Base-by-base conservation (phyloP, 2,888 invertebrate genomes). In the Dryobotodes eremita region DNA sequence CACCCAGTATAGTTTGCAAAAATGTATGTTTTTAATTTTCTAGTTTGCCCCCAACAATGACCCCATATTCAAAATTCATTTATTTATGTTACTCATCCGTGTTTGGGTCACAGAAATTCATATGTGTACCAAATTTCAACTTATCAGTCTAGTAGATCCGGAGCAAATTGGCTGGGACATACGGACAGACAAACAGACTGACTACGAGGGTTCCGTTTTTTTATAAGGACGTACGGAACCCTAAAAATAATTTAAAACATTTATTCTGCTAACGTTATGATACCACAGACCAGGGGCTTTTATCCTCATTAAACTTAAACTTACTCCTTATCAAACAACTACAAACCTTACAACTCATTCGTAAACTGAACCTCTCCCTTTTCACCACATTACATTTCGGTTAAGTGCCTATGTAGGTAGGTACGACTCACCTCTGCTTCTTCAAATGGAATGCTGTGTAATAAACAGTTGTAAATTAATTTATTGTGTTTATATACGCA, bases 391-490 rank as follows among this genome's bases (percentile, higher is more conserved):
- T 15, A 59, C 13, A 48, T 20, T 59, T 66, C 46, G 36, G 66
- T 48, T 46, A 64, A 59, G 26, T 71, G 36, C 48, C 48, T 26
- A 48, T 20, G 66, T 48, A 68, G 42, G 53, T 53, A 59, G 31
- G n/a, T 65, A 72, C 31, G 13, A 79, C 55, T 79, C 48, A 75
- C 71, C 69, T 75, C 36, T 59, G 36, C 73, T 48, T 61, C 53
- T 48, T 31, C 46, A 36, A 83, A 78, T 69, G 62, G 55, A 83
- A 70, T 74, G 53, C 64, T 36, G 64, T 50, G 50, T 65, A 84
- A 75, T 80, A 75, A 79, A 84, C 80, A 75, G 64, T 61, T 68
- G 75, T 72, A 80, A 83, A 83, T 83, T 80, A 80, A 83, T 84
- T 84, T 83, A 84, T 73, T 70, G 65, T 80, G 80, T 83, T 75